Percentiles rank a stretch among this genome's conserved stretches.
Evolutionary conservation across 2,888 invertebrate genomes (phyloP).

Genomic region (Tetragonisca angustula): DNA sequence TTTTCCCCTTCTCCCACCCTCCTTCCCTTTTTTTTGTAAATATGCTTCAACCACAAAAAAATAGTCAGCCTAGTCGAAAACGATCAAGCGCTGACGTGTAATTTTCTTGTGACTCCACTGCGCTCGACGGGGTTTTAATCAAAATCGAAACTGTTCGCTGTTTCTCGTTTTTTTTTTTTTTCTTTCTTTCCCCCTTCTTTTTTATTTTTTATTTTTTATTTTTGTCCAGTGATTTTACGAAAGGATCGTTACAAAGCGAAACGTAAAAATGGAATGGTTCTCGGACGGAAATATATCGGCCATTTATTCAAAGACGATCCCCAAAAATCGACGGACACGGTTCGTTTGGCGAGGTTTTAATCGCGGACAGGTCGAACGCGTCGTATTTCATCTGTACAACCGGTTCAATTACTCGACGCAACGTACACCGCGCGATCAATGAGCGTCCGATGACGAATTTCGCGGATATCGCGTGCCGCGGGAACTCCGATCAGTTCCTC

Average conservation of each 20-base stretch:
- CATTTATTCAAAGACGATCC: constrained; percentile 33
- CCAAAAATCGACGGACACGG: constrained; percentile 25
- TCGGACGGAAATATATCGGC: not conserved
- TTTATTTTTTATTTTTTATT: too few species aligned
- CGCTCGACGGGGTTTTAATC: too few species aligned
- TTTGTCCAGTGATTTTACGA: not conserved
- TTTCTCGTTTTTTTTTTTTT: not conserved
- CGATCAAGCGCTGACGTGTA: not conserved
- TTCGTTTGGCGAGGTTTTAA: constrained; percentile 57
- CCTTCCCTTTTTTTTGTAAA: not conserved
- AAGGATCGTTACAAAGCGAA: not conserved
- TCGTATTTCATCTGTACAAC: constrained; percentile 64
- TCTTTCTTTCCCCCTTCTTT: not conserved
- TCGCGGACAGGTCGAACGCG: constrained; percentile 59
- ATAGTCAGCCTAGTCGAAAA: not conserved
- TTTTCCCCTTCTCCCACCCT: too few species aligned
- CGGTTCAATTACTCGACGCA: constrained; percentile 64
- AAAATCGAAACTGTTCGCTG: not conserved
- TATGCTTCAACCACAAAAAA: not conserved
- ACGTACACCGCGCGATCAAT: constrained; percentile 60
- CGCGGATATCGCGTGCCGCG: not conserved
- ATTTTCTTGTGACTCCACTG: not conserved
- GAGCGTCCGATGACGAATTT: constrained; percentile 46
- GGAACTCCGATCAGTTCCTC: not conserved
- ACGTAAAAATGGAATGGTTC: constrained; percentile 5